These are phyloP conservation scores for Panthera uncia DNA, from an alignment of 2,113 vertebrate genomes.

Conservation along the genomic window DNA sequence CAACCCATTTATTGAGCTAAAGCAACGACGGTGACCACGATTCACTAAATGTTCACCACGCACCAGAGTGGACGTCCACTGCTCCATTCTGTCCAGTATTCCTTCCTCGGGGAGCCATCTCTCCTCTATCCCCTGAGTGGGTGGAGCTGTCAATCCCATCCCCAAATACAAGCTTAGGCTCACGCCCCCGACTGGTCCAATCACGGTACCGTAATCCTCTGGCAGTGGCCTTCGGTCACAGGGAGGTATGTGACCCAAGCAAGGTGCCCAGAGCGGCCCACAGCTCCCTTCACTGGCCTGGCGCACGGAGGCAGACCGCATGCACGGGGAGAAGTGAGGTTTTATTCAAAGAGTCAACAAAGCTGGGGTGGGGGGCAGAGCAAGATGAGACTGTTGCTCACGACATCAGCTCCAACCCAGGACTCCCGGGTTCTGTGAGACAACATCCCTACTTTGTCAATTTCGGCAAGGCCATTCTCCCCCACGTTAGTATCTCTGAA, in stretches of 20 bases:
- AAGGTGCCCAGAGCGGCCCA: not conserved
- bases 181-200: too few species aligned
- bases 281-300: not conserved
- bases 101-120: not conserved
- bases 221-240: not conserved
- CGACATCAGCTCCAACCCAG: not conserved
- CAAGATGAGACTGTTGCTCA: not conserved
- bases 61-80: fast-evolving
- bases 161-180: not conserved
- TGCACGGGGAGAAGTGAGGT: not conserved
- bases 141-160: not conserved
- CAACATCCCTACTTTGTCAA: not conserved
- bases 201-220: not conserved
- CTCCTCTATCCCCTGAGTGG: not conserved
- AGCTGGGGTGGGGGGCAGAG: not conserved
- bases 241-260: too few species aligned
- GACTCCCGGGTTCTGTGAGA: not conserved
- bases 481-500: not conserved
- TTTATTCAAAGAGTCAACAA: not conserved
- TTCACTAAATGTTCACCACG: not conserved
- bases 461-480: not conserved
- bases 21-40: not conserved
- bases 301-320: not conserved
- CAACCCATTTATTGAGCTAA: not conserved
- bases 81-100: not conserved